Evolutionary conservation across 2,797 vertebrate genomes (phyloP), one percentile per base, ranked within the genome.

Genomic region (Emys orbicularis): DNA sequence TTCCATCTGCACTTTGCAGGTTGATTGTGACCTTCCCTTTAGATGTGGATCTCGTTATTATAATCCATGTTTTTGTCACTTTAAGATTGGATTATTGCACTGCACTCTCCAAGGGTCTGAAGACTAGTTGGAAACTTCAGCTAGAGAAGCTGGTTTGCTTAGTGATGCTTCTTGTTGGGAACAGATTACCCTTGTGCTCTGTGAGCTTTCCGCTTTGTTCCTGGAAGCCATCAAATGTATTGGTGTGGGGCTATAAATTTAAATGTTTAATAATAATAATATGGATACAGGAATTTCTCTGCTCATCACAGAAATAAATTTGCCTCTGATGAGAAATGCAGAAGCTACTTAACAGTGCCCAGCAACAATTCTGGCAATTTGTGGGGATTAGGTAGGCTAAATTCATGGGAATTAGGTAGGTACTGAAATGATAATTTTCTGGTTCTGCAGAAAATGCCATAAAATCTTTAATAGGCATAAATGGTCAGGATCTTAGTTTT

Each of bases 261-360:
- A 59, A 89, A 76, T 97, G 96, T 97, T 95, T 97, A 96, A 96
- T 96, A 93, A 97, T 94, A 96, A 96, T 96, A 97, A 97, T 97
- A 95, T 97, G 96, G 90, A 97, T 0, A 88, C 96, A 97, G 95
- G 96, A 97, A 91, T 97, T 92, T 96, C 94, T 97, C 96, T 97
- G 96, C 97, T 96, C 96, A 97, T 97, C 95, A 97, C 96, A 97
- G 97, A 97, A 97, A 97, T 97, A 95, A 95, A 97, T 89, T 95
- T 97, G 95, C 96, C 95, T 97, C 94, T 97, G 97, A 96, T 95
- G 96, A 97, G 94, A 97, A 97, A 97, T 97, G 88, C 97, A 97
- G 96, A 97, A 97, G 96, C 96, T 97, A 90, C 94, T 97, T 97
- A 97, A 97, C 96, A 97, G 86, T 96, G 94, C 90, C 96, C 96